Evolutionary conservation across 2,113 vertebrate species (phyloP).

Genomic region (Salvator merianae): DNA sequence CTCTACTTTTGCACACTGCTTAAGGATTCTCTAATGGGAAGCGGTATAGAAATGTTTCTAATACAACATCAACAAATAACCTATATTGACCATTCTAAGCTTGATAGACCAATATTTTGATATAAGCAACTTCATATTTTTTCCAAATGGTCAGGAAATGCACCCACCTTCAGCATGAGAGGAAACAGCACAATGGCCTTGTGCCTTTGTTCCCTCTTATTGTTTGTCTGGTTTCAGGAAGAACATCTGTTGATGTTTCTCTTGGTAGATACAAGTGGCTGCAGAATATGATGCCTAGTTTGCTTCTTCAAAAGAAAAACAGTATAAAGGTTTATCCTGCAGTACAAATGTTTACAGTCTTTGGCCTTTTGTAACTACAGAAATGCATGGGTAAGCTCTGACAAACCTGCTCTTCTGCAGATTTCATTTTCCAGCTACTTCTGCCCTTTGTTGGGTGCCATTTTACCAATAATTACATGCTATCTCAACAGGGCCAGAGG

Average conservation of each 20-base stretch:
- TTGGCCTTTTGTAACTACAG: neutral
- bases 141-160: too few relatives aligned
- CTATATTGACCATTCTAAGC: too few relatives aligned
- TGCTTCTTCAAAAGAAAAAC: neutral
- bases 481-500: neutral
- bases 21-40: too few relatives aligned
- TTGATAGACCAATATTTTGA: too few relatives aligned
- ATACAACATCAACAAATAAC: too few relatives aligned
- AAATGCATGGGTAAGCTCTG: neutral
- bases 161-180: too few relatives aligned
- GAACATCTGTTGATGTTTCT: neutral
- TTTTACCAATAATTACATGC: neutral
- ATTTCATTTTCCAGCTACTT: neutral
- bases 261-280: neutral
- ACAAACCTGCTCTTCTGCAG: neutral
- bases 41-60: too few relatives aligned
- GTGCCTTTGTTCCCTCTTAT: neutral
- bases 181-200: neutral
- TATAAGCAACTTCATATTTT: too few relatives aligned
- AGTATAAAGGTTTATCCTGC: neutral
- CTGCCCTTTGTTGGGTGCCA: neutral
- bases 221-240: neutral
- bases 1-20: too few relatives aligned
- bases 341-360: neutral
- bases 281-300: neutral